phyloP scores from a whole-genome alignment of 2,888 invertebrate species.

The Apocheima hispidaria region DNA sequence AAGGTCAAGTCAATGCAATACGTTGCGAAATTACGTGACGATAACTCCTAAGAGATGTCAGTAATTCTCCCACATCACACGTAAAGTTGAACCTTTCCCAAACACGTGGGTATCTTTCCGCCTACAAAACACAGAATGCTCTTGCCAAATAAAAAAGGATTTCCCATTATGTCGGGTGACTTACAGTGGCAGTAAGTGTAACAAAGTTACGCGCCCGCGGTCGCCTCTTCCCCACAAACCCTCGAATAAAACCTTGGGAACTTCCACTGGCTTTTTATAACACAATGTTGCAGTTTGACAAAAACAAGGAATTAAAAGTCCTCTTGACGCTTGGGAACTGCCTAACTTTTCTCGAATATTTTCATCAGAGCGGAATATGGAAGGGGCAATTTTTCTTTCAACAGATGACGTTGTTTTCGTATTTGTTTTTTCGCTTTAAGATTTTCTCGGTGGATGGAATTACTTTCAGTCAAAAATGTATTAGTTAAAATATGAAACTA shows the following conservation, averaged over 20 bases:
- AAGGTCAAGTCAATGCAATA: not conserved
- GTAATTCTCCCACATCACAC: not conserved
- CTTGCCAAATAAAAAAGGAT: slow-evolving; percentile 65
- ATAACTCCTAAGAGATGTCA: not conserved
- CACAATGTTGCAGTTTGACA: slow-evolving; percentile 61
- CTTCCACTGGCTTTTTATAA: slow-evolving; percentile 63
- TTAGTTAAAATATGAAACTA: not conserved
- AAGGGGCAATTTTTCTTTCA: slow-evolving; percentile 41
- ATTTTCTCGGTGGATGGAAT: slow-evolving; percentile 29
- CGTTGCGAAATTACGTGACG: not conserved
- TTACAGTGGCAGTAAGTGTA: slow-evolving; percentile 66
- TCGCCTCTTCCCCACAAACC: slow-evolving; percentile 58
- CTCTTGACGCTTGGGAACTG: slow-evolving; percentile 45
- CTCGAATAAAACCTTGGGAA: slow-evolving; percentile 68
- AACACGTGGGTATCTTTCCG: slow-evolving; percentile 20
- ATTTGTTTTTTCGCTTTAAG: slow-evolving; percentile 35
- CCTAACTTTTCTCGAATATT: slow-evolving; percentile 49
- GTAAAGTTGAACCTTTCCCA: slow-evolving; percentile 14
- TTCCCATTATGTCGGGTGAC: slow-evolving; percentile 70
- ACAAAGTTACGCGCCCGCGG: slow-evolving; percentile 67
- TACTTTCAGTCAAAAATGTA: slow-evolving; percentile 19
- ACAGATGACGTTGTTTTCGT: slow-evolving; percentile 40
- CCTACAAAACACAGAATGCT: slow-evolving; percentile 59
- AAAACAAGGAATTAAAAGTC: slow-evolving; percentile 63
- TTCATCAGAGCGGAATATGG: slow-evolving; percentile 43